Evolutionary conservation across 2,797 vertebrate genomes (phyloP).

Genomic region (Tapirus indicus): DNA sequence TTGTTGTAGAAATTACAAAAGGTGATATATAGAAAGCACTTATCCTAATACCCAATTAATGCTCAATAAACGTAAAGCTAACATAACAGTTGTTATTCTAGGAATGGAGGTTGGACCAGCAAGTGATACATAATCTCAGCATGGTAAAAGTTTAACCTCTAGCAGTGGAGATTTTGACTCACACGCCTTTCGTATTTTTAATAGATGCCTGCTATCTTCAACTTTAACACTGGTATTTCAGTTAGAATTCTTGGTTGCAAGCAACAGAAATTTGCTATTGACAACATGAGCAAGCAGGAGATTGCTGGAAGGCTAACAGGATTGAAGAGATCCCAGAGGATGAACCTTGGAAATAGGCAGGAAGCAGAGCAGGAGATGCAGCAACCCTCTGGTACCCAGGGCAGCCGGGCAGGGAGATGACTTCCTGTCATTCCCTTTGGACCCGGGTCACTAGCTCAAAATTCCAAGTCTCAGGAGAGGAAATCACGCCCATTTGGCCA

Average conservation of each 20-base stretch:
- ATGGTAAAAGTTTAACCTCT: neutral
- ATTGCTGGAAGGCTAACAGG: neutral
- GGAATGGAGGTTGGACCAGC: neutral
- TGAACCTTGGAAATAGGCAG: neutral
- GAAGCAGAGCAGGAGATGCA: neutral
- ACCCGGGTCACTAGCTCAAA: neutral
- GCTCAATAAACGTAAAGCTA: neutral
- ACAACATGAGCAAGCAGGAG: neutral
- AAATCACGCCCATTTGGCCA: neutral
- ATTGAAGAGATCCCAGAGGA: neutral
- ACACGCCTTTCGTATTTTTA: neutral
- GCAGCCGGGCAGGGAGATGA: neutral
- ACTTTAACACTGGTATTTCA: conserved; percentile 6
- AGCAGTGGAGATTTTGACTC: neutral
- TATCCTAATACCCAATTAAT: neutral
- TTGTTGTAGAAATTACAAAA: conserved; percentile 43
- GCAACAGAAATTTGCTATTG: conserved; percentile 1
- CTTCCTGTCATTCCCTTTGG: neutral
- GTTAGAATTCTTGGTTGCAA: neutral
- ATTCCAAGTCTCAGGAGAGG: neutral
- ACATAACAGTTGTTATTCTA: neutral
- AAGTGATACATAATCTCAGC: neutral
- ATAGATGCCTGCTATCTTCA: neutral
- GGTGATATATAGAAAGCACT: neutral
- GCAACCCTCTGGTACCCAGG: neutral